Evolutionary conservation across 2,113 vertebrate genomes (phyloP).

Genomic region (Megaceryle torquata): DNA sequence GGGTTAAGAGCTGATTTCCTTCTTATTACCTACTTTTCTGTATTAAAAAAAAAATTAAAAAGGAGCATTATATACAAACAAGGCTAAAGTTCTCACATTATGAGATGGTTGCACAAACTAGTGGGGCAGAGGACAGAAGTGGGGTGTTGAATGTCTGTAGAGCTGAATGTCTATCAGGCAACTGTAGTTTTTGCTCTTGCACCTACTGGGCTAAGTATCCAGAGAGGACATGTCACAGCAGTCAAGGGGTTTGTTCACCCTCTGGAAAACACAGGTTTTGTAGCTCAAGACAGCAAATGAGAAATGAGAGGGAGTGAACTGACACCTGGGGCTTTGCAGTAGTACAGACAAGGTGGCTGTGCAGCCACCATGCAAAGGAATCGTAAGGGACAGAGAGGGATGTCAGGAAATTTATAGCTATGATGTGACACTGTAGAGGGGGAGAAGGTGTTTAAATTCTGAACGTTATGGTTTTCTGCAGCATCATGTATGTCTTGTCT

Average conservation of each 20-base stretch:
- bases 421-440: background rate
- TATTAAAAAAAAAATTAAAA: no score
- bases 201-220: background rate
- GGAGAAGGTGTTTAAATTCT: background rate
- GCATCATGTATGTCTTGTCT: background rate
- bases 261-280: background rate
- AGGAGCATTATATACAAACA: background rate
- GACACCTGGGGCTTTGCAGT: background rate
- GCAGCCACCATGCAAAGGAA: background rate
- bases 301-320: background rate
- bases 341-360: background rate
- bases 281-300: background rate
- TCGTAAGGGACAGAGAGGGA: rapidly evolving
- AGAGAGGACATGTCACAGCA: background rate
- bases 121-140: background rate
- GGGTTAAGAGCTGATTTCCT: background rate
- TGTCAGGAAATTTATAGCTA: background rate
- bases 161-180: background rate
- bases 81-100: background rate
- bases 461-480: background rate
- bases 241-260: background rate
- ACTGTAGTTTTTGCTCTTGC: background rate
- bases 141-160: background rate
- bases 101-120: background rate
- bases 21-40: no score